phyloP scores from a whole-genome alignment of 2,113 vertebrate species.

The Cyanoderma ruficeps region DNA sequence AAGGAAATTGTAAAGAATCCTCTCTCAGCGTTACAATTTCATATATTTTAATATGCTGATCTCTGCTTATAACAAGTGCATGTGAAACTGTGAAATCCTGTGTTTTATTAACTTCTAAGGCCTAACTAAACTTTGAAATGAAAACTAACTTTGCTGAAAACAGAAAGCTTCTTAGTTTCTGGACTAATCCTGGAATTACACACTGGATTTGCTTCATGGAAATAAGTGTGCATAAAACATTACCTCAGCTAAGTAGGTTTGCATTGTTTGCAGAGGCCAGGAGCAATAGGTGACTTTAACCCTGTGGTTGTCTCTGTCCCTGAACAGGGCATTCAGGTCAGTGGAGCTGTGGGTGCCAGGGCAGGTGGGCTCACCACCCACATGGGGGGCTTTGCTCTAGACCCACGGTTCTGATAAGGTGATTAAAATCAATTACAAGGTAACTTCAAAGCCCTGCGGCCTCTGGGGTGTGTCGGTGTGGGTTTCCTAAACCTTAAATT shows the following conservation, averaged over 20 bases:
- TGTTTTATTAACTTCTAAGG: slow-evolving; percentile 21
- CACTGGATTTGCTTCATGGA: slow-evolving; percentile 46
- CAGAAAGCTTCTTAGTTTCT: slow-evolving; percentile 44
- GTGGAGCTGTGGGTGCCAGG: rapidly evolving
- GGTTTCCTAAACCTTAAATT: too few relatives aligned
- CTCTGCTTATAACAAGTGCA: neutral
- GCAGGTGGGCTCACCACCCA: neutral
- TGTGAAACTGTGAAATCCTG: neutral
- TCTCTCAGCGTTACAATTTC: neutral
- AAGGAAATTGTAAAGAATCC: neutral
- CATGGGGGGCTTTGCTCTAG: rapidly evolving
- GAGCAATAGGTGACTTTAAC: neutral
- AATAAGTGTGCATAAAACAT: slow-evolving; percentile 38
- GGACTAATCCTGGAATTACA: slow-evolving; percentile 55
- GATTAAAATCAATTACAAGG: neutral
- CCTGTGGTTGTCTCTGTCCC: neutral
- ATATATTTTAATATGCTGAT: neutral
- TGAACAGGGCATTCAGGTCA: neutral
- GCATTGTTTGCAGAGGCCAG: neutral
- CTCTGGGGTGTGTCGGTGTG: neutral
- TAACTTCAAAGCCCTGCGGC: rapidly evolving
- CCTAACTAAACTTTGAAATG: slow-evolving; percentile 48
- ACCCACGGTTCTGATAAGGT: rapidly evolving
- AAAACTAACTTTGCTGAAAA: slow-evolving; percentile 45
- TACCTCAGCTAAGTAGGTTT: neutral